These are phyloP conservation scores for Rhinatrema bivittatum DNA, from an alignment of 2,797 vertebrate species.

Conservation along the genomic window DNA sequence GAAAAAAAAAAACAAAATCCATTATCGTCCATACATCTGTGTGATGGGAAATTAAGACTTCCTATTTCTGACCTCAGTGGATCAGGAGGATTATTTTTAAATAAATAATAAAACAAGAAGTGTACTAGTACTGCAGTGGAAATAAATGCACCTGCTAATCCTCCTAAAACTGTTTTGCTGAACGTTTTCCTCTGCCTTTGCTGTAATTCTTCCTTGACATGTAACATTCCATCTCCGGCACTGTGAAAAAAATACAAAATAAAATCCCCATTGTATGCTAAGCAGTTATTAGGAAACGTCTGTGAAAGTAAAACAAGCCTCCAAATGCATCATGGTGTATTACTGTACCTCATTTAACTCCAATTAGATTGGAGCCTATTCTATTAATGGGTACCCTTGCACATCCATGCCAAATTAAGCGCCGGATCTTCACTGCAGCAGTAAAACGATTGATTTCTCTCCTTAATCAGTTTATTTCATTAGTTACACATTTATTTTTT, in stretches of 20 bases:
- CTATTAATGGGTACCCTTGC: constrained; percentile 70
- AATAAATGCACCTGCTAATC: too few species aligned
- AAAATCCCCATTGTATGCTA: constrained; percentile 14
- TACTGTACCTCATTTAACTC: constrained; percentile 78
- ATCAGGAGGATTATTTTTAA: too few species aligned
- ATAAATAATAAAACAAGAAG: too few species aligned
- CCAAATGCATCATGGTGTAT: constrained; percentile 53
- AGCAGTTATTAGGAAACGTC: constrained; percentile 29
- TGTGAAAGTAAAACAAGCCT: constrained; percentile 46
- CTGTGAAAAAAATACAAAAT: constrained; percentile 6
- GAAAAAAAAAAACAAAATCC: too few species aligned
- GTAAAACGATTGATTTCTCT: constrained; percentile 85
- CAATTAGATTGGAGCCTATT: constrained; percentile 79
- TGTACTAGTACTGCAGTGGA: too few species aligned
- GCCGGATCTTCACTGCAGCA: constrained; percentile 75
- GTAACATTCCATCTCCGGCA: background rate
- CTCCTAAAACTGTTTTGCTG: too few species aligned
- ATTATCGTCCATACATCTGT: too few species aligned
- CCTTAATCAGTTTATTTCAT: constrained; percentile 93
- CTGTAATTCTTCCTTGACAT: too few species aligned
- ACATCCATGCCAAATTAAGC: constrained; percentile 84
- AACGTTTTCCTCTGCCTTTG: too few species aligned
- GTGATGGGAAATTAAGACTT: too few species aligned
- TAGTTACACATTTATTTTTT: constrained; percentile 89
- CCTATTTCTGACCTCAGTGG: too few species aligned